A percentile compares a stretch with the other conserved stretches of the same genome.
Evolutionary conservation across 2,797 vertebrate genomes (phyloP).

Genomic region (Sarcoramphus papa): DNA sequence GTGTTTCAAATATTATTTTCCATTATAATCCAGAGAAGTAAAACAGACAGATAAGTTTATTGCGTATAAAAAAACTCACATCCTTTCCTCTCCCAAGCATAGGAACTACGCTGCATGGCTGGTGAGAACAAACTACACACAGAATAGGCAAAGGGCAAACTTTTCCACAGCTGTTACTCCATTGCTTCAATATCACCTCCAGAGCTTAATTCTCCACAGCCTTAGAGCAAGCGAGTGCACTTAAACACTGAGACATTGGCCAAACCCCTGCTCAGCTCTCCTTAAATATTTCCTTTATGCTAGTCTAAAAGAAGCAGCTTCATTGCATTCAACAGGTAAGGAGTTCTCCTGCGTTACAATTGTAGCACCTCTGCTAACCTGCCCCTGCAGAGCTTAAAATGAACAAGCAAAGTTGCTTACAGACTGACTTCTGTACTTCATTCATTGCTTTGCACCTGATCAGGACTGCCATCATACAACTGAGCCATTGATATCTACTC

Average conservation of each 20-base stretch:
- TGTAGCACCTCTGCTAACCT: background rate
- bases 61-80: background rate
- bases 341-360: background rate
- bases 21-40: background rate
- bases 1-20: background rate
- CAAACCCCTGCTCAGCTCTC: background rate
- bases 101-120: background rate
- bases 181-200: background rate
- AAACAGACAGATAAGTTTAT: background rate
- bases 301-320: background rate
- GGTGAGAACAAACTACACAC: background rate
- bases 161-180: background rate
- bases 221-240: background rate
- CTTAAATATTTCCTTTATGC: background rate
- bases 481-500: background rate
- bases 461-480: background rate
- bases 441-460: background rate
- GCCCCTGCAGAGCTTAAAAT: background rate
- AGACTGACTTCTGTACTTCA: background rate
- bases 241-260: background rate
- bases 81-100: background rate
- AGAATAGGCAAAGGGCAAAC: background rate
- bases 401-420: background rate
- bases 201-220: background rate
- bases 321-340: background rate